Conservation (phyloP, 1,140 invertebrate species). For the Drosophila tani region DNA sequence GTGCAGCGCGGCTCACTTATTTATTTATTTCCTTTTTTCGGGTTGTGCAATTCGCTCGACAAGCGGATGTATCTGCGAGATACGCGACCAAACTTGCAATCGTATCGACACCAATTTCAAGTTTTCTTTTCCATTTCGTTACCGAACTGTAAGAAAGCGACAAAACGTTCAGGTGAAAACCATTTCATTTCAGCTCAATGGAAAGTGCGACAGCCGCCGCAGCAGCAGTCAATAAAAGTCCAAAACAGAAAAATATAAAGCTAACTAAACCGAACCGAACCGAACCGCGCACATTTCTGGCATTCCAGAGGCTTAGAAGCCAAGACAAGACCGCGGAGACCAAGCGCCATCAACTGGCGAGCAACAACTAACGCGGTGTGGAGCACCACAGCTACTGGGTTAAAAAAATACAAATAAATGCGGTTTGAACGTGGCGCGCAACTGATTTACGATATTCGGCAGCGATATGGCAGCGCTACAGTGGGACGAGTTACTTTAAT, state of each 20-base stretch:
- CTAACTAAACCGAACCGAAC: slow-evolving; percentile 25
- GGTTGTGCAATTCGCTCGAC: slow-evolving; percentile 66
- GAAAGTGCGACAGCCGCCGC: slow-evolving; percentile 65
- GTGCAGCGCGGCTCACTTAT: slow-evolving; percentile 44
- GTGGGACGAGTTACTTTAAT: slow-evolving; percentile 4
- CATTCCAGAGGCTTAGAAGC: slow-evolving; percentile 54
- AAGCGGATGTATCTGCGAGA: slow-evolving; percentile 69
- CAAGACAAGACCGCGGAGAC: slow-evolving; percentile 35
- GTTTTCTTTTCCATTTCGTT: slow-evolving; percentile 69
- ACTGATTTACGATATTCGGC: slow-evolving; percentile 76
- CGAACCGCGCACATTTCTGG: slow-evolving; percentile 50
- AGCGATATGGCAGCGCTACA: slow-evolving; percentile 20
- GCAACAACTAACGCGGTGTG: slow-evolving; percentile 26
- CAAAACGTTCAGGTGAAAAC: slow-evolving; percentile 67
- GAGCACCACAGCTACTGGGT: slow-evolving; percentile 23
- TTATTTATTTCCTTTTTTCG: slow-evolving; percentile 41
- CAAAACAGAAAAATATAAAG: slow-evolving; percentile 6
- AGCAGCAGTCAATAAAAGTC: slow-evolving; percentile 63
- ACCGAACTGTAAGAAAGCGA: slow-evolving; percentile 73
- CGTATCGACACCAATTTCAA: slow-evolving; percentile 71
- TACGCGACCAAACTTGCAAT: slow-evolving; percentile 71
- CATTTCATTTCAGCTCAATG: slow-evolving; percentile 69
- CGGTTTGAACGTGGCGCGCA: slow-evolving; percentile 62
- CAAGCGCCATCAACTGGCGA: slow-evolving; percentile 33
- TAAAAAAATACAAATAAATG: slow-evolving; percentile 29